Conservation (phyloP, 2,888 invertebrate genomes). For the Apomyelois bistriatella region DNA sequence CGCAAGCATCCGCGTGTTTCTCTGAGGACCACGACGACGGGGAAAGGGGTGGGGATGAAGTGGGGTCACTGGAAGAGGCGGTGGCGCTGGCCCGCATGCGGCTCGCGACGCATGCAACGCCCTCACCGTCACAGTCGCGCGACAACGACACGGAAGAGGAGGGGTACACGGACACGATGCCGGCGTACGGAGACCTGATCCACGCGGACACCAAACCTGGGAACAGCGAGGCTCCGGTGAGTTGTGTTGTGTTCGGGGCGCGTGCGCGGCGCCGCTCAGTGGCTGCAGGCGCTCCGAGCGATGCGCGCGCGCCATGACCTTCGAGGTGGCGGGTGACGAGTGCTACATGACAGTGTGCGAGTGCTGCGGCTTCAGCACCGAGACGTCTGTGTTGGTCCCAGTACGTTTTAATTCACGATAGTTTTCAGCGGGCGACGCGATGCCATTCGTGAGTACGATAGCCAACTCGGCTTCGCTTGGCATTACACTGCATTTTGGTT, state of each 20-base stretch:
- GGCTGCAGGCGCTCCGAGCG: constrained; percentile 53
- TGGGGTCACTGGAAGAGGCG: constrained; percentile 77
- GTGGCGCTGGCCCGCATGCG: constrained; percentile 73
- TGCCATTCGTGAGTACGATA: constrained; percentile 74
- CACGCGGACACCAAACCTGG: constrained; percentile 56
- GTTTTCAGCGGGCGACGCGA: constrained; percentile 63
- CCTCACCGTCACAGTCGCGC: constrained; percentile 59
- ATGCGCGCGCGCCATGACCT: constrained; percentile 78
- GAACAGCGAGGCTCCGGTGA: constrained; percentile 56
- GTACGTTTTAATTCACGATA: constrained; percentile 76
- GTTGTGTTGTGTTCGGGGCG: constrained; percentile 41
- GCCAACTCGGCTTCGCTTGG: constrained; percentile 50
- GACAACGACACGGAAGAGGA: constrained; percentile 70
- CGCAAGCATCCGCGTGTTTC: constrained; percentile 71
- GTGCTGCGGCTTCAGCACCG: constrained; percentile 77
- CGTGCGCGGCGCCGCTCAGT: constrained; percentile 44
- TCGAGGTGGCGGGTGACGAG: constrained; percentile 72
- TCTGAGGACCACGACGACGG: constrained; percentile 75
- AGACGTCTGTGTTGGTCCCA: constrained; percentile 69
- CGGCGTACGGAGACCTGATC: constrained; percentile 77
- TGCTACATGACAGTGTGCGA: constrained; percentile 75
- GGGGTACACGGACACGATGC: constrained; percentile 71
- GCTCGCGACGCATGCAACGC: constrained; percentile 56
- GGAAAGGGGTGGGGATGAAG: constrained; percentile 56
- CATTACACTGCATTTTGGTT: constrained; percentile 27